Base-by-base conservation (phyloP, 53 echinoderm and acorn worm species). In the Holothuria scabra region DNA sequence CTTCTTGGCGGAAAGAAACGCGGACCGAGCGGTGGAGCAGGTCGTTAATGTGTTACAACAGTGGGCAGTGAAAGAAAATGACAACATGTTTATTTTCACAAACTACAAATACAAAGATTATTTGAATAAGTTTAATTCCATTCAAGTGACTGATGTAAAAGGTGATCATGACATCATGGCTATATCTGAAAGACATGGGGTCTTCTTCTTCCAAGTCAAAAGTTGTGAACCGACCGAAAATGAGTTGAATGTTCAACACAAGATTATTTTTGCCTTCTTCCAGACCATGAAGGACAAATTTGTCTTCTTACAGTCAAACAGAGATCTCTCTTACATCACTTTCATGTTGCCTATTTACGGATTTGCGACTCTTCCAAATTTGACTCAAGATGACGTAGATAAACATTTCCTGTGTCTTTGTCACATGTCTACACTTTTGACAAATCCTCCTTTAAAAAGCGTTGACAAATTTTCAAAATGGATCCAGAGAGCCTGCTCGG, bases 151-250 rank as follows among this genome's bases (percentile, higher is more conserved):
- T 4, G 32, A 63, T 18, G 23, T 63, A 12, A 61, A 63, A 25
- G 82, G 82, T 8, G 82, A 81, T 23, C 82, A 81, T 28, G 82
- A 81, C 46, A 61, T 81, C 9, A 46, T 81, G 62, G 82, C 82
- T 21, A 81, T 81, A 37, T 81, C 65, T 20, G 60, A 81, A 29
- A 63, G 32, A 19, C 34, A 63, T n/a, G 82, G 82, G 5, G 82
- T 81, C 38, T 63, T 81, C 19, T 81, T 81, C 35, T 63, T 81
- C 64, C 82, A 81, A 48, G 65, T 81, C 21, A 81, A 81, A 64
- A 81, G 82, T 32, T 81, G 82, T 37, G 65, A 81, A 64, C 14
- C 41, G 12, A 81, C n/a, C 24, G 82, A 64, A 22, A 64, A 61
- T 44, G 62, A 35, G 11, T 25, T 64, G 23, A 81, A 81, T 31